phyloP scores from a whole-genome alignment of 2,113 vertebrate species.

The Galemys pyrenaicus region DNA sequence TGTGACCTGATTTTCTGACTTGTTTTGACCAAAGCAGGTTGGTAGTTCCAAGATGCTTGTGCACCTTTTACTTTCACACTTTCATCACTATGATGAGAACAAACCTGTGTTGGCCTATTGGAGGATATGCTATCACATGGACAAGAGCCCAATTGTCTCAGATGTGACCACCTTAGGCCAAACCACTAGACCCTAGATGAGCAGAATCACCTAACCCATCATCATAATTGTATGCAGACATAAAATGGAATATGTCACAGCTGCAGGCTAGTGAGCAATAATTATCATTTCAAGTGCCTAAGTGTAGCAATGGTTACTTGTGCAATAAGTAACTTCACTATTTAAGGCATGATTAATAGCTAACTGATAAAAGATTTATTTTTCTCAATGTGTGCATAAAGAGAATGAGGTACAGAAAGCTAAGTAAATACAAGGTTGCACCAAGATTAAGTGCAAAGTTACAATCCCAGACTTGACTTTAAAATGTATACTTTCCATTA shows the following conservation, averaged over 20 bases:
- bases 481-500: not conserved
- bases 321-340: too few relatives aligned
- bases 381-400: not conserved
- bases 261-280: not conserved
- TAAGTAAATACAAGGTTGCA: not conserved
- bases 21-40: not conserved
- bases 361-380: not conserved
- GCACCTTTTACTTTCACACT: too few relatives aligned
- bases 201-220: not conserved
- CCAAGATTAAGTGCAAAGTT: not conserved
- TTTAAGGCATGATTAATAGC: not conserved
- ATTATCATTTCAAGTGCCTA: not conserved
- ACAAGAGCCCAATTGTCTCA: not conserved
- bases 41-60: not conserved
- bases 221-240: not conserved
- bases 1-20: not conserved
- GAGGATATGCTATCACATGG: not conserved
- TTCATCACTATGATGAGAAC: not conserved
- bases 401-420: not conserved
- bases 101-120: not conserved
- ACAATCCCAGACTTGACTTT: not conserved
- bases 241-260: not conserved
- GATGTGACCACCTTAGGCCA: not conserved
- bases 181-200: not conserved
- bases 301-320: not conserved